A percentile compares a stretch with the other conserved stretches of the same genome.
These are phyloP conservation scores for Heterodera filipjevi DNA, from an alignment of 2,888 invertebrate species.

Conservation along the genomic window DNA sequence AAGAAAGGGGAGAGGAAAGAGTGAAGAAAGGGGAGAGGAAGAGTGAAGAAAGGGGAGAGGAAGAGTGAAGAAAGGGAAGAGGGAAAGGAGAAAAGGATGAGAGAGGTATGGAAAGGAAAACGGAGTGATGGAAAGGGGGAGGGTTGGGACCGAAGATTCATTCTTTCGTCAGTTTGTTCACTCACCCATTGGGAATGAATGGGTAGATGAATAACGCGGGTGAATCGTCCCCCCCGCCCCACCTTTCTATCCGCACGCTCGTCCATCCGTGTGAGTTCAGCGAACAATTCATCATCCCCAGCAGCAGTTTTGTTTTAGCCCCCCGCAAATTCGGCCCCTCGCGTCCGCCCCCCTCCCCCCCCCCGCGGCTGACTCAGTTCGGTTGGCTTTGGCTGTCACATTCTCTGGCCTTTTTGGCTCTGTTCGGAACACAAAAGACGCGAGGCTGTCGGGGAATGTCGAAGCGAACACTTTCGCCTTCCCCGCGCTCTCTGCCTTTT, in stretches of 20 bases:
- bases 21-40: neutral
- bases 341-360: neutral
- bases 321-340: neutral
- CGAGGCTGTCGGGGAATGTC: neutral
- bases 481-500: neutral
- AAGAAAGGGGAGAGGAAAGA: neutral
- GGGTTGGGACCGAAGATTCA: neutral
- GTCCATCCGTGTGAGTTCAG: neutral
- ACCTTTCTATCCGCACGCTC: neutral
- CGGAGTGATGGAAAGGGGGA: too few species aligned
- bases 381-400: neutral
- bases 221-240: neutral
- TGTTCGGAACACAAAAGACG: neutral
- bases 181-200: neutral
- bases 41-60: neutral
- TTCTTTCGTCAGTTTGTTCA: neutral
- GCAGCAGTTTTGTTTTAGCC: neutral
- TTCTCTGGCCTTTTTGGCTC: conserved; percentile 9
- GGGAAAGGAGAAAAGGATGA: neutral
- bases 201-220: neutral
- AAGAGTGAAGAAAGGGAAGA: neutral
- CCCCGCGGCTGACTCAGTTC: conserved; percentile 1
- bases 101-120: neutral
- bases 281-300: conserved; percentile 10
- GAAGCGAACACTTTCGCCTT: conserved; percentile 9